phyloP scores from a whole-genome alignment of 2,113 vertebrate genomes.

The Halcyon malimbica region DNA sequence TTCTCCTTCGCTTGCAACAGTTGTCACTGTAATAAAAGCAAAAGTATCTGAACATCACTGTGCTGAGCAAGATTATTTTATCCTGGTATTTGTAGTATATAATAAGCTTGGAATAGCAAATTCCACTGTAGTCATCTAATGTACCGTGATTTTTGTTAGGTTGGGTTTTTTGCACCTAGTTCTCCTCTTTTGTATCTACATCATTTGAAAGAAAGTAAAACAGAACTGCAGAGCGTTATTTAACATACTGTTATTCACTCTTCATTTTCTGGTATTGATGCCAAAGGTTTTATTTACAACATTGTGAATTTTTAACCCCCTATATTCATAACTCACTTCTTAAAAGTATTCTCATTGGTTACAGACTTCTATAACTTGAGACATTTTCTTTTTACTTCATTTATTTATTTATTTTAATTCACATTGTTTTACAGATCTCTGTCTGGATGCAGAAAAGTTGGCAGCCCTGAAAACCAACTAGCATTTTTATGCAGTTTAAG shows the following conservation, averaged over 20 bases:
- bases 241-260: background rate
- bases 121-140: background rate
- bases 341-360: background rate
- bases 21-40: background rate
- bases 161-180: background rate
- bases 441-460: background rate
- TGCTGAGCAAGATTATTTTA: background rate
- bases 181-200: background rate
- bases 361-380: background rate
- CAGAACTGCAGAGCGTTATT: background rate
- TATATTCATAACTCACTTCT: background rate
- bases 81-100: background rate
- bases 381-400: background rate
- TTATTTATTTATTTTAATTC: background rate
- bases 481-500: background rate
- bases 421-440: background rate
- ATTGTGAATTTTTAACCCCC: background rate
- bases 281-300: background rate
- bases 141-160: background rate
- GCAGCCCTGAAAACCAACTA: background rate
- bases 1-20: background rate
- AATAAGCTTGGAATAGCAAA: slow-evolving; percentile 3
- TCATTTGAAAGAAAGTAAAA: background rate
- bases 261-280: background rate
- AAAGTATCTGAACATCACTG: background rate